A percentile compares a stretch with the other conserved stretches of the same genome.
These are phyloP conservation scores for Mimachlamys varia DNA, from an alignment of 2,888 invertebrate genomes.

Conservation along the genomic window DNA sequence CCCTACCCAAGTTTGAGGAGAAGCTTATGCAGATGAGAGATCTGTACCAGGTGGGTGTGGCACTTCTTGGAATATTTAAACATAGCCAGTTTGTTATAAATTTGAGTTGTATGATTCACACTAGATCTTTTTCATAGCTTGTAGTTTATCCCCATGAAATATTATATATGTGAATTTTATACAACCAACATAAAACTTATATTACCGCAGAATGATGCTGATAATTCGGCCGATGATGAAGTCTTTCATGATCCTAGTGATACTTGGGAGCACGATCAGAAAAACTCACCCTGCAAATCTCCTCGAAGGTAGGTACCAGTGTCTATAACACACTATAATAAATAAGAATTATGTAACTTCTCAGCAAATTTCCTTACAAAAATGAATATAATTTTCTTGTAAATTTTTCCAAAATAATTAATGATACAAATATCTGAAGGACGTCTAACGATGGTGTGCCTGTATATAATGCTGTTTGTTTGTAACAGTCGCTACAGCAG, in stretches of 20 bases:
- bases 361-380: too few species aligned
- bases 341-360: too few species aligned
- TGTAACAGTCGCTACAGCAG: not conserved
- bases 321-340: too few species aligned
- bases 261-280: slow-evolving; percentile 72
- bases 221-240: slow-evolving; percentile 70
- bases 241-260: slow-evolving; percentile 77
- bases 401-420: too few species aligned
- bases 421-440: too few species aligned
- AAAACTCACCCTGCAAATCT: slow-evolving; percentile 48
- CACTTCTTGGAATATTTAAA: not conserved
- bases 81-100: not conserved
- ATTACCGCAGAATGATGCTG: slow-evolving; percentile 66
- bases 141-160: not conserved
- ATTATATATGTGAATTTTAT: too few species aligned
- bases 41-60: slow-evolving; percentile 71
- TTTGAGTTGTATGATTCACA: not conserved
- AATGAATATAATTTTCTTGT: too few species aligned
- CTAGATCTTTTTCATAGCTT: too few species aligned
- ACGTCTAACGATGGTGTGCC: too few species aligned
- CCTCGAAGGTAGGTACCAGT: slow-evolving; percentile 42
- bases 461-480: not conserved
- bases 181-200: not conserved
- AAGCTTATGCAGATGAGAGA: slow-evolving; percentile 78
- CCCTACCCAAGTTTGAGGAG: slow-evolving; percentile 77